phyloP scores from a whole-genome alignment of 2,113 vertebrate species.

The Cyprinodon brontotheroides region DNA sequence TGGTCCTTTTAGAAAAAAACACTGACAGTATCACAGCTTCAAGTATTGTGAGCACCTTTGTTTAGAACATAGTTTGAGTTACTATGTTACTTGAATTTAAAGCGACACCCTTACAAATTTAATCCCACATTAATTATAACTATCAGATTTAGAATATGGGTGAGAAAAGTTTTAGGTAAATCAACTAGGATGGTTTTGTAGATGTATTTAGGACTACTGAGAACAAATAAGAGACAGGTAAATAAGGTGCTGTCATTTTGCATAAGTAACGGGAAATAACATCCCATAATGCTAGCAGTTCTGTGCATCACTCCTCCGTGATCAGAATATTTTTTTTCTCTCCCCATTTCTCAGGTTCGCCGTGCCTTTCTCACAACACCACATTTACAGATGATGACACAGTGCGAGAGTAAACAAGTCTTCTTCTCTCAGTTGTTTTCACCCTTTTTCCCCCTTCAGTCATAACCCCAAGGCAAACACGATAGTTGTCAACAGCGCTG shows the following conservation, averaged over 20 bases:
- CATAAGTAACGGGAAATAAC: neutral
- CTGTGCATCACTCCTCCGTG: neutral
- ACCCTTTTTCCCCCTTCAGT: slow-evolving; percentile 16
- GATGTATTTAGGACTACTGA: no score
- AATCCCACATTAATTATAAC: no score
- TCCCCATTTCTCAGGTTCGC: slow-evolving; percentile 9
- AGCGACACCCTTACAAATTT: no score
- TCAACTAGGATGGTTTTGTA: no score
- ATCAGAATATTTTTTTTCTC: neutral
- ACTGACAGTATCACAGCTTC: neutral
- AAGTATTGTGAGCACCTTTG: neutral
- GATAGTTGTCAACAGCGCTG: slow-evolving; percentile 8
- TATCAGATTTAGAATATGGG: no score
- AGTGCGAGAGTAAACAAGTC: slow-evolving; percentile 54
- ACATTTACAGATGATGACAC: slow-evolving; percentile 60
- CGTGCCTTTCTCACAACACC: slow-evolving; percentile 17
- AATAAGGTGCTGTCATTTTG: neutral
- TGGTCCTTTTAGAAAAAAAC: neutral
- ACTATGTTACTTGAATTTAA: neutral
- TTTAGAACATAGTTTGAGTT: neutral
- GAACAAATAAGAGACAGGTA: neutral
- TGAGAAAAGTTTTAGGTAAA: neutral
- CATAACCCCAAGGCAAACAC: slow-evolving; percentile 11
- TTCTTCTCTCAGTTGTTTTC: slow-evolving; percentile 38
- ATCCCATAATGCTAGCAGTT: neutral